Evolutionary conservation across 1,140 invertebrate species (phyloP).

Genomic region (Ceratina calcarata): DNA sequence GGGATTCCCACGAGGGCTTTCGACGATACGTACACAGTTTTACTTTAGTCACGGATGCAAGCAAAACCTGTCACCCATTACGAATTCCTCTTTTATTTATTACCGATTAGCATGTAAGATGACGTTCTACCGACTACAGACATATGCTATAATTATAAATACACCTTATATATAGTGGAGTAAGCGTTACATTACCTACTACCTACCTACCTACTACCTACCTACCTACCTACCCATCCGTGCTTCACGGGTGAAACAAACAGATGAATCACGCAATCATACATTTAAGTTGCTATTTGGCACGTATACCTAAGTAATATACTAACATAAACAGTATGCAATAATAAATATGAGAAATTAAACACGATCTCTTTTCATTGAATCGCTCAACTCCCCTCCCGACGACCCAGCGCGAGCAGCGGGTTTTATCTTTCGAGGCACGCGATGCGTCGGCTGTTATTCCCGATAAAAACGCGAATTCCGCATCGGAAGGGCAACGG

Average conservation of each 20-base stretch:
- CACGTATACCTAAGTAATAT: conserved; percentile 81
- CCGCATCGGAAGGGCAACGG: not conserved
- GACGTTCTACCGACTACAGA: conserved; percentile 80
- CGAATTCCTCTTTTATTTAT: conserved; percentile 76
- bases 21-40: conserved; percentile 47
- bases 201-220: conserved; percentile 65
- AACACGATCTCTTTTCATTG: conserved; percentile 42
- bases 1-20: no score
- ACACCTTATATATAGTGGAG: conserved; percentile 79
- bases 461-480: conserved; percentile 1
- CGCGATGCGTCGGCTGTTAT: not conserved
- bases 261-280: conserved; percentile 81
- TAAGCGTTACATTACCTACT: conserved; percentile 79
- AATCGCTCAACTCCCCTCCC: conserved; percentile 3
- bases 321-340: conserved; percentile 81
- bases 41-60: conserved; percentile 62
- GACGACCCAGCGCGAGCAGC: not conserved
- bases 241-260: conserved; percentile 77
- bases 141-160: conserved; percentile 81
- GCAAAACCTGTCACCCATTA: conserved; percentile 74
- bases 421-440: not conserved
- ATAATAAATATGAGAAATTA: conserved; percentile 80
- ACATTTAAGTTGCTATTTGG: conserved; percentile 81
- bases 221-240: conserved; percentile 70
- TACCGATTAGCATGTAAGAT: conserved; percentile 80